phyloP scores from a whole-genome alignment of 2,113 vertebrate genomes.

The Felis chaus region DNA sequence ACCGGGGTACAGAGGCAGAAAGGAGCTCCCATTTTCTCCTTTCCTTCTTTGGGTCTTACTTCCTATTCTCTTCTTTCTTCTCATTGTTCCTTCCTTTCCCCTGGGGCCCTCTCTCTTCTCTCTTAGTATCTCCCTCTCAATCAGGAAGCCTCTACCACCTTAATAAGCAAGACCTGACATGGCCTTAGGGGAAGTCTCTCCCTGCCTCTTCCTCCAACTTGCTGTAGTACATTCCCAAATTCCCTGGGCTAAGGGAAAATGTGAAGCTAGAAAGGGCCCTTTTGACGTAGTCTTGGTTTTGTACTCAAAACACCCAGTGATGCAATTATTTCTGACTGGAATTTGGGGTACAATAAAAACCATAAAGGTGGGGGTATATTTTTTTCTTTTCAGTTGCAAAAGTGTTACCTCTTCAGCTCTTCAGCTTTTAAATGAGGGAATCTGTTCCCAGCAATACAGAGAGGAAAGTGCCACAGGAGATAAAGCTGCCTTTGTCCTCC shows the following conservation, averaged over 20 bases:
- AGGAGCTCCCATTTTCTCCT: not conserved
- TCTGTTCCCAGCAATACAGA: slow-evolving; percentile 25
- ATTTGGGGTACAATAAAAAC: not conserved
- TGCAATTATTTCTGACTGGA: not conserved
- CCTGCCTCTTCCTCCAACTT: not conserved
- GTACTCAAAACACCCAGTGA: not conserved
- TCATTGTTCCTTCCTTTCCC: not conserved
- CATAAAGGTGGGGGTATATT: not conserved
- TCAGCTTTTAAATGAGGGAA: slow-evolving; percentile 33
- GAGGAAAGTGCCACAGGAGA: slow-evolving; percentile 39
- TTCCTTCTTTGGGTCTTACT: not conserved
- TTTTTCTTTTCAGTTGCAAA: slow-evolving; percentile 47
- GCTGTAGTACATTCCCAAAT: not conserved
- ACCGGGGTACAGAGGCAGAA: not conserved
- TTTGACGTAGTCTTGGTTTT: not conserved
- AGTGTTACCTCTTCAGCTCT: not conserved
- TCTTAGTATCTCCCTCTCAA: not conserved
- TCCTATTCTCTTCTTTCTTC: not conserved
- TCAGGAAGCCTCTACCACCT: not conserved
- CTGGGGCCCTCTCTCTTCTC: not conserved
- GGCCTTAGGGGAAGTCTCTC: not conserved
- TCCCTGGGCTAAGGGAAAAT: not conserved
- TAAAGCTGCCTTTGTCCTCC: slow-evolving; percentile 12
- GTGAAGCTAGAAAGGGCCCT: not conserved
- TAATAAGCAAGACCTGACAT: not conserved